Conservation (phyloP, 1,140 invertebrate species). For the Grapholita molesta region DNA sequence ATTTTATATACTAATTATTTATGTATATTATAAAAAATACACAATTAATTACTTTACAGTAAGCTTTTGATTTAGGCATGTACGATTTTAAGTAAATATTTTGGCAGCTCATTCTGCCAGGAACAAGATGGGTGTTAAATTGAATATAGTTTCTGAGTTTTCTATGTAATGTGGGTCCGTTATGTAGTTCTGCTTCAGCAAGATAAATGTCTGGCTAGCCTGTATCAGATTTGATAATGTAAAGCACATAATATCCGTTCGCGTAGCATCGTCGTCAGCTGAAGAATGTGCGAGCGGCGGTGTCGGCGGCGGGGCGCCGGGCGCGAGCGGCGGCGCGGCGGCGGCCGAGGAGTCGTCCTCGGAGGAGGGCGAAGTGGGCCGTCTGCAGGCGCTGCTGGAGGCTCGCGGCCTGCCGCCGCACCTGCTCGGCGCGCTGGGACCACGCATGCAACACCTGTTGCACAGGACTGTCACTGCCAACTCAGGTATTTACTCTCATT, state of each 20-base stretch:
- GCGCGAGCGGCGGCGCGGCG: conserved; percentile 37
- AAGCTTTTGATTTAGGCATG: no score
- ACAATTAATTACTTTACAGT: no score
- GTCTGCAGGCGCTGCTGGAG: conserved; percentile 94
- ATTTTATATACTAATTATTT: no score
- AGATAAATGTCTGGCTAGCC: no score
- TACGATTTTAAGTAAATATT: no score
- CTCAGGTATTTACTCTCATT: conserved; percentile 80
- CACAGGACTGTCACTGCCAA: conserved; percentile 94
- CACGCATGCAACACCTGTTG: conserved; percentile 97
- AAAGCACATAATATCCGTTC: not conserved
- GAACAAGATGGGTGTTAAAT: no score
- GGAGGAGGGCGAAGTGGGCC: conserved; percentile 93
- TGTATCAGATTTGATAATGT: not conserved
- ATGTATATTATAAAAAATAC: no score
- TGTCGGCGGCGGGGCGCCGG: conserved; percentile 24
- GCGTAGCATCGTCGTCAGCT: conserved; percentile 42
- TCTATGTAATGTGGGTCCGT: no score
- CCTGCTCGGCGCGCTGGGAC: conserved; percentile 95
- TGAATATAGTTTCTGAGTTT: no score
- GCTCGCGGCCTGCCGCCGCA: conserved; percentile 96
- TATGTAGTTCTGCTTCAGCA: no score
- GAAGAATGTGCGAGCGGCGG: conserved; percentile 52
- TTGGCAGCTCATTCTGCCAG: no score
- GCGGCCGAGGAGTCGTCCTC: conserved; percentile 81